These are phyloP conservation scores for Leucoma salicis DNA, from an alignment of 2,888 invertebrate genomes.

Conservation along the genomic window DNA sequence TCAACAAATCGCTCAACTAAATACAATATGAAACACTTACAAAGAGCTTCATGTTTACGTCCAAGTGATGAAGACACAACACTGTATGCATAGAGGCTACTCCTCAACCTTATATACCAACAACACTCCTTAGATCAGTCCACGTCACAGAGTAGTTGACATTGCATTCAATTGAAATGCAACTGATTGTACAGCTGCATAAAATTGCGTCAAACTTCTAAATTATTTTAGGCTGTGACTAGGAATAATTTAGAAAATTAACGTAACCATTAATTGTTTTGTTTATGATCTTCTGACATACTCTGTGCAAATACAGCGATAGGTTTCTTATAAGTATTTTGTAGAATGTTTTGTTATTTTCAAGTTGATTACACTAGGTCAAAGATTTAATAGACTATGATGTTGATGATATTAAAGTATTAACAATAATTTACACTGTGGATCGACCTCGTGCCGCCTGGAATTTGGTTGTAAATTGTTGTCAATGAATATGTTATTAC, in stretches of 20 bases:
- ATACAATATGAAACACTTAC: constrained; percentile 46
- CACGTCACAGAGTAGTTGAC: constrained; percentile 23
- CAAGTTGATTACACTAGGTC: constrained; percentile 7
- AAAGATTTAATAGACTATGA: constrained; percentile 8
- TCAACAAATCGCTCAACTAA: not conserved
- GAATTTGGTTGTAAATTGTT: not conserved
- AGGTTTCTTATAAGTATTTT: not conserved
- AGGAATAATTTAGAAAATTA: constrained; percentile 2
- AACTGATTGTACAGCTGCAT: constrained; percentile 12
- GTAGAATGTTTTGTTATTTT: not conserved
- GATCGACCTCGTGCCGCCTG: not conserved
- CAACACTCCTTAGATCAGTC: constrained; percentile 17
- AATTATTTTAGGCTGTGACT: constrained; percentile 20
- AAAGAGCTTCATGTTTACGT: constrained; percentile 49
- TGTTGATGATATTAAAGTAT: not conserved
- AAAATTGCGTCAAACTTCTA: constrained; percentile 5
- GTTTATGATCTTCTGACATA: not conserved
- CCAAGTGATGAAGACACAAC: constrained; percentile 19
- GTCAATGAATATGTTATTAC: too few relatives aligned
- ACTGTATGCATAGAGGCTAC: constrained; percentile 29
- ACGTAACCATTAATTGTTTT: not conserved
- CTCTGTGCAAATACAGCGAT: constrained; percentile 3
- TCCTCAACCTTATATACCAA: constrained; percentile 47
- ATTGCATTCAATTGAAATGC: constrained; percentile 12
- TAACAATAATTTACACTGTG: not conserved